These are phyloP conservation scores for Serripes groenlandicus DNA, from an alignment of 2,888 invertebrate genomes.

Conservation along the genomic window DNA sequence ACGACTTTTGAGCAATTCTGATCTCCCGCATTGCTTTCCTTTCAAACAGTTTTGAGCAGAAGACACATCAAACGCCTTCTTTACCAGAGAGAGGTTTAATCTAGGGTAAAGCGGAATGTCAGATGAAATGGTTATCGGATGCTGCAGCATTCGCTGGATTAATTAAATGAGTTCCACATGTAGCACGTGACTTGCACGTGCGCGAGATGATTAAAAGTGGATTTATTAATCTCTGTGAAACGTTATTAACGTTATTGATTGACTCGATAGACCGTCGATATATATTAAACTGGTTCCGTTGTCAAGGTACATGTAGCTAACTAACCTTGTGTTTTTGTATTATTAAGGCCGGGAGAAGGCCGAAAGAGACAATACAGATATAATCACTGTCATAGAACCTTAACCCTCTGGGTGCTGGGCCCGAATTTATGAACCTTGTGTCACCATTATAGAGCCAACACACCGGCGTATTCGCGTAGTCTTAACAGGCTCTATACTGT, in stretches of 20 bases:
- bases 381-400: background rate
- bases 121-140: background rate
- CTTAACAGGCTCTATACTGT: no score
- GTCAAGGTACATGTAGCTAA: background rate
- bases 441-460: no score
- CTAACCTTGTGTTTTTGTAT: no score
- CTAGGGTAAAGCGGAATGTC: background rate
- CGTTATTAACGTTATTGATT: constrained; percentile 6
- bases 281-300: no score
- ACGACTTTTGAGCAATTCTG: no score
- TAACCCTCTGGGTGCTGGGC: no score
- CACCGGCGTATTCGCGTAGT: no score
- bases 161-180: constrained; percentile 12
- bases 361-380: background rate
- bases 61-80: no score
- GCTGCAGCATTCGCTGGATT: constrained; percentile 4
- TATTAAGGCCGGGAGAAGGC: background rate
- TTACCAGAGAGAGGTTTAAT: no score
- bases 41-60: no score
- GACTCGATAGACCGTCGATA: background rate
- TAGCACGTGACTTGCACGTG: constrained; percentile 26
- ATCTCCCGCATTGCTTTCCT: no score
- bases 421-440: no score
- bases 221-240: constrained; percentile 3
- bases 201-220: constrained; percentile 1